Percentiles rank a stretch among this genome's conserved stretches.
phyloP scores from a whole-genome alignment of 2,113 vertebrate genomes.

The Anarrhichthys ocellatus region DNA sequence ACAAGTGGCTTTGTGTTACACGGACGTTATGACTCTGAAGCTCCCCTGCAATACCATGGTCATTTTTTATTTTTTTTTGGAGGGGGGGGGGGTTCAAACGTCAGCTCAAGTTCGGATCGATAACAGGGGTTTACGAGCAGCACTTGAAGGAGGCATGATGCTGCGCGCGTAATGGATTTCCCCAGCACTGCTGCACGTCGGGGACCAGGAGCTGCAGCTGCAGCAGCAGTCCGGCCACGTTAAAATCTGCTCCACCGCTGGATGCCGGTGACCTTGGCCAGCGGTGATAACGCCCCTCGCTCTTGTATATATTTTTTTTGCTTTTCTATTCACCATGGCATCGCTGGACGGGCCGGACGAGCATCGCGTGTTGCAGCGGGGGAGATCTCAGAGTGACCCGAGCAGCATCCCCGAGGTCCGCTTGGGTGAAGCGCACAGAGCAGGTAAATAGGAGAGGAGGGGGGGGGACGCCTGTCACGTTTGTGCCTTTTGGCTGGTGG shows the following conservation, averaged over 20 bases:
- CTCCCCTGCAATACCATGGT: rapidly evolving
- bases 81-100: background rate
- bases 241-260: slow-evolving; percentile 61
- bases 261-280: slow-evolving; percentile 83
- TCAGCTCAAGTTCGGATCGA: too few relatives aligned
- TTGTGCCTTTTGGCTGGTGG: background rate
- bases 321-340: slow-evolving; percentile 84
- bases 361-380: slow-evolving; percentile 88
- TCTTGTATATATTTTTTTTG: slow-evolving; percentile 39
- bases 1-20: background rate
- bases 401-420: slow-evolving; percentile 89
- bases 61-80: background rate
- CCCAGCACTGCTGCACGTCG: slow-evolving; percentile 59
- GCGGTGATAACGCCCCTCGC: slow-evolving; percentile 64
- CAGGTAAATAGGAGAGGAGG: slow-evolving; percentile 81
- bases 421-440: slow-evolving; percentile 80
- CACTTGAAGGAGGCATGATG: slow-evolving; percentile 66
- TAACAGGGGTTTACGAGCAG: slow-evolving; percentile 23
- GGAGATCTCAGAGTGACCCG: slow-evolving; percentile 94
- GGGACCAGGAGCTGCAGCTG: slow-evolving; percentile 71
- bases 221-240: slow-evolving; percentile 66
- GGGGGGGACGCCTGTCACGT: background rate
- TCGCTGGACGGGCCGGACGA: slow-evolving; percentile 86
- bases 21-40: background rate
- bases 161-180: slow-evolving; percentile 74